Evolutionary conservation across 2,888 invertebrate genomes (phyloP).

Genomic region (Saturnia pavonia): DNA sequence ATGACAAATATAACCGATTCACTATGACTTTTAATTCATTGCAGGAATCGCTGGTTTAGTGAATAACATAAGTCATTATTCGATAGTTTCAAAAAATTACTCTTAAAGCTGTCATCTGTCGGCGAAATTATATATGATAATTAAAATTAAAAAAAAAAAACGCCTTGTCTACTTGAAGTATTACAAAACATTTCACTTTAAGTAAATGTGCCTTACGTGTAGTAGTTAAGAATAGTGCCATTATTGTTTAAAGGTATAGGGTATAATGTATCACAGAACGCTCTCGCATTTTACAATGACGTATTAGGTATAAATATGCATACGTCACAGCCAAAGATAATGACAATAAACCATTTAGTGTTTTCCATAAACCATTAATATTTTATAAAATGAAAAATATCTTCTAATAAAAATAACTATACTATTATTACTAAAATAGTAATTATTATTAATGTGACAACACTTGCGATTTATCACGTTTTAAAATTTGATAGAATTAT

Average conservation of each 20-base stretch:
- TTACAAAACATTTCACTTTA: neutral
- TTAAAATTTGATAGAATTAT: no score
- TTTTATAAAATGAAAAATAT: neutral
- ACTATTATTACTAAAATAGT: neutral
- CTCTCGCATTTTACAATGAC: neutral
- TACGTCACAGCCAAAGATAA: neutral
- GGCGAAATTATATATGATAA: no score
- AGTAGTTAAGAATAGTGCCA: constrained; percentile 46
- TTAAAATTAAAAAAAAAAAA: no score
- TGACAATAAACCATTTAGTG: neutral
- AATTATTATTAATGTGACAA: no score
- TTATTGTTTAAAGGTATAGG: constrained; percentile 29
- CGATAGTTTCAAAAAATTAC: no score
- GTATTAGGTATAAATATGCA: neutral
- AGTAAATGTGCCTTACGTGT: constrained; percentile 45
- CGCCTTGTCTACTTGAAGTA: no score
- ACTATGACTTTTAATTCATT: no score
- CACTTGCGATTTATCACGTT: no score
- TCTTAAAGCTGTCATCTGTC: no score
- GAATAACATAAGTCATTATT: no score
- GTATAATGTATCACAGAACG: constrained; percentile 10
- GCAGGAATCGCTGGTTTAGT: no score
- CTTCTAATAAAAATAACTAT: neutral
- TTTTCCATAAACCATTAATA: neutral
- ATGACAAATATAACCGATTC: no score